Base-by-base conservation (phyloP, 2,888 invertebrate genomes). In the Sinotaia quadrata region DNA sequence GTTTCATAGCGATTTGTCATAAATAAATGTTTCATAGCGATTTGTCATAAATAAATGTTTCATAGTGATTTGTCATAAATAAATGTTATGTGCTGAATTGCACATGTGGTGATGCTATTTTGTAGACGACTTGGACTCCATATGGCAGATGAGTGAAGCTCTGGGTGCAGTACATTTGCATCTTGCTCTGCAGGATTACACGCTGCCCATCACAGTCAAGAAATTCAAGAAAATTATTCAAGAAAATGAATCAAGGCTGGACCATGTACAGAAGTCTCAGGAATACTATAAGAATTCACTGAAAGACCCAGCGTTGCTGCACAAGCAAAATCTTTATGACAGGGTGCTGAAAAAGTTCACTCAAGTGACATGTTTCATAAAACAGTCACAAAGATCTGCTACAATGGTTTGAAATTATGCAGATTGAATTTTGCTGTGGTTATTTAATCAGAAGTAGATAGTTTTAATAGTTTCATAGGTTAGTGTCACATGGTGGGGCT, bases 101-200 rank as follows among this genome's bases (percentile, higher is more conserved):
- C n/a, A n/a, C n/a, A n/a, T n/a, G n/a, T n/a, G n/a, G n/a, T n/a
- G n/a, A n/a, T n/a, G n/a, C n/a, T n/a, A n/a, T n/a, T n/a, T 2
- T 27, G 15, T 62, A 81, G 81, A 67, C 65, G 81, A 81, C 69
- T 58, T 33, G 10, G 72, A 78, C 37, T 77, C 76, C 57, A 73
- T 70, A 34, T 81, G 81, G 80, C 81, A 81, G 71, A 76, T 78
- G 4, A 65, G 69, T 2, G 81, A 81, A 63, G 80, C 78, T 18
- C 71, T 80, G 3, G 81, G 79, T 1, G 76, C 76, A 36, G 75
- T 80, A 15, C 72, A 73, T 24, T 81, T 73, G 66, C 74, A 72
- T 21, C 72, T 72, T 51, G 74, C 75, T 24, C 63, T 75, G 12
- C 31, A 69, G 8, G 62, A 74, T 27, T 58, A 71, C 15, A 74